phyloP scores from a whole-genome alignment of 1,140 invertebrate species.

The Hermetia illucens region DNA sequence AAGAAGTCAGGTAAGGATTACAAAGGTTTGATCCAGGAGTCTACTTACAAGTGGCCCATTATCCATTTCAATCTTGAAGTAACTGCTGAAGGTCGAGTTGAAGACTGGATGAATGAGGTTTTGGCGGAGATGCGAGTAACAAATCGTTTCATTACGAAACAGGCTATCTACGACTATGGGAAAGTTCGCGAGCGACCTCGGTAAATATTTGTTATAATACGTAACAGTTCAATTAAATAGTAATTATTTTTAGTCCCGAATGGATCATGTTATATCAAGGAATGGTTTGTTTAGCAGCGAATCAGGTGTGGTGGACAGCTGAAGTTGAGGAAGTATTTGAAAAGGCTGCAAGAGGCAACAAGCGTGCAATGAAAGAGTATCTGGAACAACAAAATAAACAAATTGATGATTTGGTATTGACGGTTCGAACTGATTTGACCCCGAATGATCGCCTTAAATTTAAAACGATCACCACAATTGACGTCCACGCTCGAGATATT shows the following conservation, averaged over 20 bases:
- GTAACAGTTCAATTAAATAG: too few relatives aligned
- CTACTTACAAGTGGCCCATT: too few relatives aligned
- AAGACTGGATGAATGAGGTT: slow-evolving; percentile 81
- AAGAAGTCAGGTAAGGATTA: slow-evolving; percentile 35
- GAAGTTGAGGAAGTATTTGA: slow-evolving; percentile 80
- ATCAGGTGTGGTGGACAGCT: slow-evolving; percentile 88
- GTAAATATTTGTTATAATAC: too few relatives aligned
- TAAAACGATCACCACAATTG: slow-evolving; percentile 73
- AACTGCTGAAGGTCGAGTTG: slow-evolving; percentile 53
- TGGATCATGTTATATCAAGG: slow-evolving; percentile 84
- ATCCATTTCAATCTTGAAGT: too few relatives aligned
- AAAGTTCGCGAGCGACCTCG: slow-evolving; percentile 41
- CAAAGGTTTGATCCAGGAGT: too few relatives aligned
- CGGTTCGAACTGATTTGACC: slow-evolving; percentile 41
- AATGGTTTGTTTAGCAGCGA: slow-evolving; percentile 72
- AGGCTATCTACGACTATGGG: slow-evolving; percentile 73
- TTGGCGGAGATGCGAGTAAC: slow-evolving; percentile 69
- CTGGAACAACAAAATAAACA: slow-evolving; percentile 63
- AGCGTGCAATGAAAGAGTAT: slow-evolving; percentile 81
- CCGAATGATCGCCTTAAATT: slow-evolving; percentile 77
- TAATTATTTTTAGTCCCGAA: slow-evolving; percentile 31
- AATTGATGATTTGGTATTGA: slow-evolving; percentile 68
- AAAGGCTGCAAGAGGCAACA: slow-evolving; percentile 59
- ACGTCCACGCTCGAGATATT: slow-evolving; percentile 81
- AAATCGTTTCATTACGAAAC: slow-evolving; percentile 76